Conservation (phyloP, 2,797 vertebrate genomes). For the Spea hammondii region DNA sequence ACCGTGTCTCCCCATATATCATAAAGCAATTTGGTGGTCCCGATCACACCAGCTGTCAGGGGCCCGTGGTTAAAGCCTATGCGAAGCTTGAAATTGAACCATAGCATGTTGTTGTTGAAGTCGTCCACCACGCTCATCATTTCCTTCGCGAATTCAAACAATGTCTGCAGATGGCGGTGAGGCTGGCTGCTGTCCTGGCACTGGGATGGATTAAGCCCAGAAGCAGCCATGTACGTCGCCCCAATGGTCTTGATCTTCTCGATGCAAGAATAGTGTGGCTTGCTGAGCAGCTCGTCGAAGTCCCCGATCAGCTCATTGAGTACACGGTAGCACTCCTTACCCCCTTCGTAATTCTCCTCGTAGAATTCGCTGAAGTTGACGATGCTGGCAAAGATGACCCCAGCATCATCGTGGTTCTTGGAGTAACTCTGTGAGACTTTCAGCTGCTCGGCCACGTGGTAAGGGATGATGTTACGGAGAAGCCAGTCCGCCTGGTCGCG, state of each 20-base stretch:
- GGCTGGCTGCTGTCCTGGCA: conserved; percentile 75
- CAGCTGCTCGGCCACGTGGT: conserved; percentile 94
- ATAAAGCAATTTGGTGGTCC: conserved; percentile 95
- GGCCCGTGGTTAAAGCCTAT: conserved; percentile 97
- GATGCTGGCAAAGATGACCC: conserved; percentile 95
- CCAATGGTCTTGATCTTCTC: conserved; percentile 99
- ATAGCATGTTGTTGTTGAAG: conserved; percentile 98
- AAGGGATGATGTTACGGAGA: conserved; percentile 94
- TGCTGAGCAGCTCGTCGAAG: conserved; percentile 90
- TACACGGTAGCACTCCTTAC: conserved; percentile 96
- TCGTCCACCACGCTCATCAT: conserved; percentile 98
- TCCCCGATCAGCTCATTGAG: conserved; percentile 96
- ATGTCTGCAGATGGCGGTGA: conserved; percentile 82
- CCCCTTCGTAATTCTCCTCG: conserved; percentile 95
- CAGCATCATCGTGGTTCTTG: conserved; percentile 93
- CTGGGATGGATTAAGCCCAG: conserved; percentile 86
- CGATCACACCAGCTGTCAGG: conserved; percentile 92
- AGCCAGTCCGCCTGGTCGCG: conserved; percentile 95
- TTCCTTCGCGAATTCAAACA: conserved; percentile 94
- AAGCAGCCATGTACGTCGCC: conserved; percentile 97
- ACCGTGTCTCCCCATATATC: conserved; percentile 99
- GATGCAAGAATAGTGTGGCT: conserved; percentile 81
- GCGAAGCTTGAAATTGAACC: conserved; percentile 95
- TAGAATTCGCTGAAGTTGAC: conserved; percentile 99
- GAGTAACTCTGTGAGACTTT: conserved; percentile 98